Percentiles rank a stretch among this genome's conserved stretches.
phyloP scores from a whole-genome alignment of 2,888 invertebrate genomes.

The Leucania comma region DNA sequence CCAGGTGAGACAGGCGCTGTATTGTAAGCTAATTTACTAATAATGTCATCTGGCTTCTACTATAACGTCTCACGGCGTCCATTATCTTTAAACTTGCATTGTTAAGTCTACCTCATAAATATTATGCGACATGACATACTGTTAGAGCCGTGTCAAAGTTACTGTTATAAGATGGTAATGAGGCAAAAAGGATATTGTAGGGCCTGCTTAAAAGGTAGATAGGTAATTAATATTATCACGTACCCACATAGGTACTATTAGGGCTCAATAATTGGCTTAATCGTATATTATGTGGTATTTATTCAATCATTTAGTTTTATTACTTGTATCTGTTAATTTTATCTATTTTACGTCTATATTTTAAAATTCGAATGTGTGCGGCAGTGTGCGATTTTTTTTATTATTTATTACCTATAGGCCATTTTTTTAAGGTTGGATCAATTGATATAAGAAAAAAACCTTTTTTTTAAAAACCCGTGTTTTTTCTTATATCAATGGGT shows the following conservation, averaged over 20 bases:
- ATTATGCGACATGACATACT: constrained; percentile 18
- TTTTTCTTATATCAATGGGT: too few species aligned
- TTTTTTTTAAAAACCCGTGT: too few species aligned
- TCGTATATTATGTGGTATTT: too few species aligned
- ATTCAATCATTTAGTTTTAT: too few species aligned
- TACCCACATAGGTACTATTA: background rate
- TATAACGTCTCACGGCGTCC: constrained; percentile 27
- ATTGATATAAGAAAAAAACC: too few species aligned
- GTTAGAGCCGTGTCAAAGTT: constrained; percentile 17
- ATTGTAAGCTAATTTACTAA: constrained; percentile 49
- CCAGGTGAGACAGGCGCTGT: constrained; percentile 14
- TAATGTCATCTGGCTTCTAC: constrained; percentile 25
- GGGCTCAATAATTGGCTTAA: too few species aligned
- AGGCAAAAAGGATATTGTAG: background rate
- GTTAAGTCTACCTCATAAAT: constrained; percentile 41
- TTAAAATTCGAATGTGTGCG: too few species aligned
- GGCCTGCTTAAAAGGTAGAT: background rate
- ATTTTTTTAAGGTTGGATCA: too few species aligned
- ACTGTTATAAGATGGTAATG: constrained; percentile 1
- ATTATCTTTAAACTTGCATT: constrained; percentile 44
- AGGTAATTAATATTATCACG: background rate
- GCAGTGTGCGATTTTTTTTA: too few species aligned
- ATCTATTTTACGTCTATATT: too few species aligned
- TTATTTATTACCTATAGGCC: too few species aligned
- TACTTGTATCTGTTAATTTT: too few species aligned